Base-by-base conservation (phyloP, 2,797 vertebrate genomes). In the Sebastes vulpes region DNA sequence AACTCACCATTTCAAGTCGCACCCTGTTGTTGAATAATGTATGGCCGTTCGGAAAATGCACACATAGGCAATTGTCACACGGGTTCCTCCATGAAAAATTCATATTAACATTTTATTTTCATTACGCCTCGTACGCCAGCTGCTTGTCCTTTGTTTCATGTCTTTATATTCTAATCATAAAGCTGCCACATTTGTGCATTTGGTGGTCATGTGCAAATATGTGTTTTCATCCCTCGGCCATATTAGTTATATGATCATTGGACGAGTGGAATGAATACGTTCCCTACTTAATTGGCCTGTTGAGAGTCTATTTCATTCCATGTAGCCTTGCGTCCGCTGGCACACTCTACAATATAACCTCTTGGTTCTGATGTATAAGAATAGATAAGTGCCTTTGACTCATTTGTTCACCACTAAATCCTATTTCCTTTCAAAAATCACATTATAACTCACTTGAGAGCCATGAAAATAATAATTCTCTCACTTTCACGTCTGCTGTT, bases 31-130 rank as follows among this genome's bases (percentile, higher is more conserved):
- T 96, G 91, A 96, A 95, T 96, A 94, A 96, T 96, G 93, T 78
- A 96, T 94, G 6, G 76, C 80, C 5, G 85, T 53, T 29, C 4
- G 20, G 79, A 92, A 92, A 93, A 87, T 88, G 87, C 92, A 84
- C 86, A 93, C 91, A 75, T 78, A 71, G 86, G 92, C 93, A 90
- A 92, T 93, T 95, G 94, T 95, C 92, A 84, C 90, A 85, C 90
- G 86, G 94, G 92, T 93, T 91, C 84, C 83, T 81, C 65, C 90
- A 95, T 96, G 91, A 96, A 96, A 96, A 90, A 96, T 97, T 95
- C 86, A 96, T 94, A 85, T 91, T 81, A 90, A 90, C 88, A 89
- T 92, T 93, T 95, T 94, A 94, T 94, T 92, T 94, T 94, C 90
- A 94, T 94, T 92, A 95, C 56, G 92, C 83, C 68, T 87, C 82